phyloP scores from a whole-genome alignment of 53 echinoderm and acorn worm species.

The Astropecten irregularis region DNA sequence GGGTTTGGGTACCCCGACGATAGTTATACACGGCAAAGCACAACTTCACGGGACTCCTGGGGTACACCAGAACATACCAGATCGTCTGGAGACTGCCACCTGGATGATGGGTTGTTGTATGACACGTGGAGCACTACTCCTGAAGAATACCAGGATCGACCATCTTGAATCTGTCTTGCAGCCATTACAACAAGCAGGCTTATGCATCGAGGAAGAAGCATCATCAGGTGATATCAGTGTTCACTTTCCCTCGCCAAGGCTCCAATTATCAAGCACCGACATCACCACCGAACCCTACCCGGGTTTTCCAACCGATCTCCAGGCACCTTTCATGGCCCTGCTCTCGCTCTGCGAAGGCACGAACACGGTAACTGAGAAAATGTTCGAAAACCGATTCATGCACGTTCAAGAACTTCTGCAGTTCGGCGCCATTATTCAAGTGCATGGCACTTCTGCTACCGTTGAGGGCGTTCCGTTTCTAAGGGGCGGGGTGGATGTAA shows the following conservation, averaged over 20 bases:
- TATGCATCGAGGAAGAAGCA: neutral
- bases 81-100: slow-evolving; percentile 37
- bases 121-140: neutral
- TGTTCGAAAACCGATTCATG: slow-evolving; percentile 32
- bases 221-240: neutral
- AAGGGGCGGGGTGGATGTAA: neutral
- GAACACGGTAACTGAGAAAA: neutral
- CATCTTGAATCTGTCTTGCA: neutral
- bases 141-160: neutral
- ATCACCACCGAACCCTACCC: slow-evolving; percentile 22
- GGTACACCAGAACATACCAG: neutral
- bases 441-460: neutral
- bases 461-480: neutral
- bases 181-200: neutral
- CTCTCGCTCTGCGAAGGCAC: neutral
- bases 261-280: neutral
- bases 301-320: slow-evolving; percentile 40
- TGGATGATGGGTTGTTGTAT: slow-evolving; percentile 24
- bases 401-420: slow-evolving; percentile 20
- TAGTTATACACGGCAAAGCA: neutral
- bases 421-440: neutral
- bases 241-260: too few species aligned
- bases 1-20: neutral
- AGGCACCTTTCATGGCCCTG: slow-evolving; percentile 32
- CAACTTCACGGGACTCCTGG: neutral